Base-by-base conservation (phyloP, 1,140 invertebrate species). In the Branchinecta lynchi region DNA sequence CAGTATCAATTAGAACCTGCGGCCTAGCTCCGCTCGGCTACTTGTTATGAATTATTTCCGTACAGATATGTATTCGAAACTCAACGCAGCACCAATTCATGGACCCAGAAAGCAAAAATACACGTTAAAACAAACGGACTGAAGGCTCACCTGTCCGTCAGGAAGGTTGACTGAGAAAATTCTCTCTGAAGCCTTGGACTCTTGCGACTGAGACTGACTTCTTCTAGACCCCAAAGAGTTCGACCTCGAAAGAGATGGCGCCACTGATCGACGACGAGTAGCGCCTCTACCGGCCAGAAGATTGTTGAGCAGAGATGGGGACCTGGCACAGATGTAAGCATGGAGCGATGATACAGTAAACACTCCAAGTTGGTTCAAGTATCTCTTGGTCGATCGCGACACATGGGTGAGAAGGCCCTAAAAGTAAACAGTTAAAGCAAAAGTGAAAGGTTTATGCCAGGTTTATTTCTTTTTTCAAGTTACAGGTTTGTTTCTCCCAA, bases 321-420 rank as follows among this genome's bases (percentile, higher is more conserved):
- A 93, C 68, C 95, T 85, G 43, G 94, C 93, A 77, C 93, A 96
- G 70, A 97, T 95, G 79, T 96, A 94, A 72, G 94, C 94, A 78
- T 98, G 94, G 82, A 98, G 96, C 66, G 93, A 96, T 60, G 93
- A 96, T 65, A 97, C 94, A 20, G 93, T 97, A 82, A 98, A 97
- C 68, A 97, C 93, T 66, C 94, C 94, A 74, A 97, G 81, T 76
- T 93, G 91, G 80, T 96, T 96, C 73, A 98, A 81, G 43, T 90
- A 95, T 73, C 87, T 88, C 82, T 98, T 98, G 68, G 93, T 96
- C 73, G 90, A 86, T 74, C 93, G 88, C 21, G 93, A 96, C 66
- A 96, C 93, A 82, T 94, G 92, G 45, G 93, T 93, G 73, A 98
- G 82, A 74, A 97, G 82, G 74, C 92, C 95, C 93, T 96, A 85